Percentiles rank a stretch among this genome's conserved stretches.
phyloP scores from a whole-genome alignment of 2,113 vertebrate genomes.

The Eptesicus fuscus region DNA sequence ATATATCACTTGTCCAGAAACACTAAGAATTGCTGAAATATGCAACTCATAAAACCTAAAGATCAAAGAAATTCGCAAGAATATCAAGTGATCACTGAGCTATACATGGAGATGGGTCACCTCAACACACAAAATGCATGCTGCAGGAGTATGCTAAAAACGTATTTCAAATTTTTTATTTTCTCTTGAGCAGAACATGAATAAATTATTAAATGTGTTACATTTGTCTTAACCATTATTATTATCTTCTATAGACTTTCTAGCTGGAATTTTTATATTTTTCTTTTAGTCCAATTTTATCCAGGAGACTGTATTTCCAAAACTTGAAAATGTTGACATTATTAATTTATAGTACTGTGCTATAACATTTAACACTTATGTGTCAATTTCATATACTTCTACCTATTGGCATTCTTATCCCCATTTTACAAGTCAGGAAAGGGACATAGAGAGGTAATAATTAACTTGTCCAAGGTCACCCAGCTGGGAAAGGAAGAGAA shows the following conservation, averaged over 20 bases:
- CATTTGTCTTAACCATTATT: background rate
- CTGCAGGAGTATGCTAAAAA: background rate
- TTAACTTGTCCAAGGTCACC: background rate
- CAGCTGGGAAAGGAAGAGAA: background rate
- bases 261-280: background rate
- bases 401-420: background rate
- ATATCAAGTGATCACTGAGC: background rate
- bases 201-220: background rate
- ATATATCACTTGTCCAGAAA: background rate
- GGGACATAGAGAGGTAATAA: background rate
- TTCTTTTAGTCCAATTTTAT: background rate
- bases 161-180: background rate
- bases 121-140: background rate
- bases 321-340: background rate
- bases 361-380: background rate
- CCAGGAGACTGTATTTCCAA: background rate
- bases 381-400: background rate
- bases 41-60: background rate
- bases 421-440: background rate
- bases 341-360: background rate
- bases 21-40: background rate
- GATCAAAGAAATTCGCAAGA: background rate
- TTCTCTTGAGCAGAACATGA: background rate
- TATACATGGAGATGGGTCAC: background rate
- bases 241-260: background rate